Base-by-base conservation (phyloP, 1,140 invertebrate genomes). In the Carposina sasakii region DNA sequence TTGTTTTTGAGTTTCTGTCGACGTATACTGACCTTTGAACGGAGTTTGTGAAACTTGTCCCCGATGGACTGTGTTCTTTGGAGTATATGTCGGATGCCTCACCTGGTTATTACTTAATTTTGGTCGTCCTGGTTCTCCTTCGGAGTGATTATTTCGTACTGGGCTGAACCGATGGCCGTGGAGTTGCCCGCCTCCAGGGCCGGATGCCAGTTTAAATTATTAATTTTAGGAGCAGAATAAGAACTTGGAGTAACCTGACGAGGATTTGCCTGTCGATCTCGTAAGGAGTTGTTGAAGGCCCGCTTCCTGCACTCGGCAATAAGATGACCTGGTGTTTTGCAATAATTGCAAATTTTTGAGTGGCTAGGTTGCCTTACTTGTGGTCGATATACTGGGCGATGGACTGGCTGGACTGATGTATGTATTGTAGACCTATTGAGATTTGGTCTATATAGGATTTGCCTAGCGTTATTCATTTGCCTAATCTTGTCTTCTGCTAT, bases 201-300 rank as follows among this genome's bases (percentile, higher is more conserved):
- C 52, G 39, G 23, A 19, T 19, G 15, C 4, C 21, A 42, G 51
- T 53, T 53, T 47, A 53, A 53, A 53, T 47, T 41, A 34, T 53
- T 53, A 5, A 53, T 22, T 36, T 9, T n/a, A n/a, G n/a, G 19
- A 15, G 22, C 33, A 34, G 43, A 15, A 20, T 33, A 15, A 20
- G 40, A 16, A 21, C 3, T 24, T 17, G 17, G 41, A 16, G 9
- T 20, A n/a, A n/a, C n/a, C n/a, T n/a, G n/a, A 12, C 20, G 36
- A 3, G 1, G 20, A 3, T 17, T 21, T 19, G 8, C 5, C 9
- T 21, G 10, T 36, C 19, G 3, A 20, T 26, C 46, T 16, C 15
- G 19, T 10, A 33, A 13, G 16, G 10, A 36, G 21, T 55, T 55
- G 17, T 49, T 55, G 15, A 34, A 55, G n/a, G 41, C 47, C 15